These are phyloP conservation scores for Hippocampus zosterae DNA, from an alignment of 2,113 vertebrate species.

Conservation along the genomic window DNA sequence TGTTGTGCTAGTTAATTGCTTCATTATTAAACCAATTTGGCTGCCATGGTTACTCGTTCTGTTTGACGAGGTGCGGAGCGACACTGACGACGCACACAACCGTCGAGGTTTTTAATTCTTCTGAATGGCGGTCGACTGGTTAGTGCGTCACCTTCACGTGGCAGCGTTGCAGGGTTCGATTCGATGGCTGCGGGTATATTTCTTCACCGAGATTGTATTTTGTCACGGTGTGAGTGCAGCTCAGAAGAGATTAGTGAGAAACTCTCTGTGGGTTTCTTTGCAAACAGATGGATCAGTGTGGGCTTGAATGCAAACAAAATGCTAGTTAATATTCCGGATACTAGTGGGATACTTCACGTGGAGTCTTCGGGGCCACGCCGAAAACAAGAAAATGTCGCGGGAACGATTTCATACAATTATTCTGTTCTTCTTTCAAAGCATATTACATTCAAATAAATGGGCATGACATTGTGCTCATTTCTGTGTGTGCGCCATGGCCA, in stretches of 20 bases:
- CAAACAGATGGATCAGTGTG: neutral
- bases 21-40: constrained; percentile 11
- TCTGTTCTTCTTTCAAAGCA: no score
- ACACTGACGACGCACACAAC: neutral
- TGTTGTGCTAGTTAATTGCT: constrained; percentile 10
- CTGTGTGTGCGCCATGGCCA: no score
- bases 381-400: neutral
- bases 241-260: neutral
- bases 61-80: neutral
- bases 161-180: no score
- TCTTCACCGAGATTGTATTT: neutral
- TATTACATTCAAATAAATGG: no score
- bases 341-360: neutral
- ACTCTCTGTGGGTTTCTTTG: constrained; percentile 2
- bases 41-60: neutral
- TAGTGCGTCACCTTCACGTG: no score
- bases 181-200: neutral
- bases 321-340: neutral
- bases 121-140: neutral
- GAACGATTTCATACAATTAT: neutral
- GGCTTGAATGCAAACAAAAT: neutral
- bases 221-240: neutral
- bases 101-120: neutral
- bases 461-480: no score
- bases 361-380: neutral